These are phyloP conservation scores for Laspeyria flexula DNA, from an alignment of 2,888 invertebrate species.

Conservation along the genomic window DNA sequence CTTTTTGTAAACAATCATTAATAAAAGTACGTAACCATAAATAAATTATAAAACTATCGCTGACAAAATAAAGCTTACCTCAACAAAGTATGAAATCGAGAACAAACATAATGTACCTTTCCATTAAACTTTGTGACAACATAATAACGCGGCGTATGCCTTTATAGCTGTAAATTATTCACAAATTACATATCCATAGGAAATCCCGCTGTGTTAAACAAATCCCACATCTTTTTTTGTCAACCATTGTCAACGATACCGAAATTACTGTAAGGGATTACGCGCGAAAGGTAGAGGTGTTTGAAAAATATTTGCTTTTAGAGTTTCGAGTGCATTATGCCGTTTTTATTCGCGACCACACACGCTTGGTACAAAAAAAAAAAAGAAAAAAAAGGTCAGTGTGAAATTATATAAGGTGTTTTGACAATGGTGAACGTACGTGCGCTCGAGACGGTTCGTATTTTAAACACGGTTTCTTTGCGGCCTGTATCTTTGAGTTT, in stretches of 20 bases:
- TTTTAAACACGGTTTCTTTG: constrained; percentile 75
- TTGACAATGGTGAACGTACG: constrained; percentile 81
- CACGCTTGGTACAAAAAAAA: constrained; percentile 51
- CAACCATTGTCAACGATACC: constrained; percentile 79
- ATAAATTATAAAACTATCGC: constrained; percentile 11
- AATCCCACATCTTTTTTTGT: constrained; percentile 56
- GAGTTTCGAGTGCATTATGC: constrained; percentile 72
- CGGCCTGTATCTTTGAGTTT: constrained; percentile 60
- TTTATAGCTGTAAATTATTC: constrained; percentile 68
- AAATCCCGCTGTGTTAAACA: constrained; percentile 74
- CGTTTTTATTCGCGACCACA: constrained; percentile 76
- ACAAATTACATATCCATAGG: constrained; percentile 79
- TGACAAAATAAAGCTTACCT: constrained; percentile 21
- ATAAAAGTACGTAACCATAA: background rate
- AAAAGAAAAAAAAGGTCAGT: constrained; percentile 49
- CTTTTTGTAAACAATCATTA: background rate
- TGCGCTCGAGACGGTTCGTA: constrained; percentile 74
- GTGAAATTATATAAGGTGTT: constrained; percentile 83
- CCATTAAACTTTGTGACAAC: constrained; percentile 70
- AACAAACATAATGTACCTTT: constrained; percentile 50
- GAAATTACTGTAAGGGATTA: constrained; percentile 80
- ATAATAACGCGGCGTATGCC: constrained; percentile 68
- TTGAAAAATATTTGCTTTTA: constrained; percentile 83
- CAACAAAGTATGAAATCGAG: constrained; percentile 38
- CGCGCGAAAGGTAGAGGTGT: constrained; percentile 71